Evolutionary conservation across 2,113 vertebrate genomes (phyloP).

Genomic region (Ctenomys sociabilis): DNA sequence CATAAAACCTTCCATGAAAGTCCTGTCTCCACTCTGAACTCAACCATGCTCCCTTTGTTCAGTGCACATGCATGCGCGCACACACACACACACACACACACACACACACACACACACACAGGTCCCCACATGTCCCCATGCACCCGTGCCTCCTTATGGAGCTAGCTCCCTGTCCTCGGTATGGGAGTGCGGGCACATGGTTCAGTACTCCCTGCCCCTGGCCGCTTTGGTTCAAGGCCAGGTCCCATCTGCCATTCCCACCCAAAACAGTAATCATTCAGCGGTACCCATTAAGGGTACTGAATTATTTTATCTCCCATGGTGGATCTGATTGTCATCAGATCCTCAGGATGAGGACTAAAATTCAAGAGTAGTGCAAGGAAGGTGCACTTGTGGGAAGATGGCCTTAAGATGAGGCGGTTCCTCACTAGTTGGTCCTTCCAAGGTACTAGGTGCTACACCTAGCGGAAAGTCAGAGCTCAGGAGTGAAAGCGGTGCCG

Average conservation of each 20-base stretch:
- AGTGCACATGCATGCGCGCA: not conserved
- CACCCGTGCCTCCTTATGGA: not conserved
- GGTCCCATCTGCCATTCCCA: not conserved
- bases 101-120: fast-evolving
- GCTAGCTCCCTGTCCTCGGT: not conserved
- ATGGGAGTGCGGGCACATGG: not conserved
- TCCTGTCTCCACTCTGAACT: not conserved
- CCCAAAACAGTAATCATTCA: not conserved
- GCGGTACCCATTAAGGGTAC: not conserved
- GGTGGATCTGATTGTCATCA: not conserved
- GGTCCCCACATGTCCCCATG: not conserved
- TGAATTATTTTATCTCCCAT: not conserved
- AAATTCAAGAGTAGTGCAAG: not conserved
- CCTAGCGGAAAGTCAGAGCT: not conserved
- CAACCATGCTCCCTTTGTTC: not conserved
- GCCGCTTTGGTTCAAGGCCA: not conserved
- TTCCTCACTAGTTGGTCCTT: not conserved
- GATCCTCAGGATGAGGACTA: not conserved
- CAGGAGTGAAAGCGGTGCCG: not conserved
- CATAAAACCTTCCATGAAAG: not conserved
- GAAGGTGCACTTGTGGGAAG: not conserved
- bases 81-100: too few species aligned
- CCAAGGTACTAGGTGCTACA: not conserved
- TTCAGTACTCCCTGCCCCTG: not conserved
- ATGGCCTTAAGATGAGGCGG: not conserved